These are phyloP conservation scores for Oryzias celebensis DNA, from an alignment of 2,113 vertebrate genomes.

Conservation along the genomic window DNA sequence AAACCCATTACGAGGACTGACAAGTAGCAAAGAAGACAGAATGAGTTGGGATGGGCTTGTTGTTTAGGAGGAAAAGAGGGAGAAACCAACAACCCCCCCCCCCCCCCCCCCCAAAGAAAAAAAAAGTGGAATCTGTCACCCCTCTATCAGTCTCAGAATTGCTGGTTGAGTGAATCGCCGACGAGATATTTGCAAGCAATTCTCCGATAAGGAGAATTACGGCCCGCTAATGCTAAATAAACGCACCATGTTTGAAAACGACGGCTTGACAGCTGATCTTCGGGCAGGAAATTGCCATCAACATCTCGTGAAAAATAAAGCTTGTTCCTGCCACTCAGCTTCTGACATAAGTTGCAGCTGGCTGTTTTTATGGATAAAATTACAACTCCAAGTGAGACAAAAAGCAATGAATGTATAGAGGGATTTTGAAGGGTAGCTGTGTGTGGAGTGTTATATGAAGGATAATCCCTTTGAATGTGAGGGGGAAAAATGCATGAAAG, in stretches of 20 bases:
- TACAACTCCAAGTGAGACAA: slow-evolving; percentile 20
- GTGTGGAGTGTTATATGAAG: slow-evolving; percentile 10
- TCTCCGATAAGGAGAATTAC: slow-evolving; percentile 58
- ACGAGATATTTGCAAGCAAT: slow-evolving; percentile 60
- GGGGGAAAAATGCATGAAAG: slow-evolving; percentile 5
- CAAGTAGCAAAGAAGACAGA: slow-evolving; percentile 66
- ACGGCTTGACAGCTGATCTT: slow-evolving; percentile 33
- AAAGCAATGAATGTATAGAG: slow-evolving; percentile 25
- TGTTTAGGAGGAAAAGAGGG: slow-evolving; percentile 1
- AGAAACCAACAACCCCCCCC: not conserved
- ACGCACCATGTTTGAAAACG: slow-evolving; percentile 49
- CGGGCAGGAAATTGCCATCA: slow-evolving; percentile 27
- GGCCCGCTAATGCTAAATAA: slow-evolving; percentile 52
- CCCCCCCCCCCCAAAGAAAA: slow-evolving; percentile 35
- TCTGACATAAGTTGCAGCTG: slow-evolving; percentile 27
- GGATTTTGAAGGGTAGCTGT: slow-evolving; percentile 2
- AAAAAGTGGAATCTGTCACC: slow-evolving; percentile 53
- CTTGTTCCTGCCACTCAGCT: slow-evolving; percentile 41
- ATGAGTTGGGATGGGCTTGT: slow-evolving; percentile 24
- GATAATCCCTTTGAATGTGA: slow-evolving; percentile 12
- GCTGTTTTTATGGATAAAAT: slow-evolving; percentile 34
- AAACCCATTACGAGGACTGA: slow-evolving; percentile 78
- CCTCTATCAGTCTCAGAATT: slow-evolving; percentile 28
- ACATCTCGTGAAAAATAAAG: slow-evolving; percentile 45
- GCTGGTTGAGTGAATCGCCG: slow-evolving; percentile 18